Evolutionary conservation across 2,797 vertebrate species (phyloP).

Genomic region (Fratercula arctica): DNA sequence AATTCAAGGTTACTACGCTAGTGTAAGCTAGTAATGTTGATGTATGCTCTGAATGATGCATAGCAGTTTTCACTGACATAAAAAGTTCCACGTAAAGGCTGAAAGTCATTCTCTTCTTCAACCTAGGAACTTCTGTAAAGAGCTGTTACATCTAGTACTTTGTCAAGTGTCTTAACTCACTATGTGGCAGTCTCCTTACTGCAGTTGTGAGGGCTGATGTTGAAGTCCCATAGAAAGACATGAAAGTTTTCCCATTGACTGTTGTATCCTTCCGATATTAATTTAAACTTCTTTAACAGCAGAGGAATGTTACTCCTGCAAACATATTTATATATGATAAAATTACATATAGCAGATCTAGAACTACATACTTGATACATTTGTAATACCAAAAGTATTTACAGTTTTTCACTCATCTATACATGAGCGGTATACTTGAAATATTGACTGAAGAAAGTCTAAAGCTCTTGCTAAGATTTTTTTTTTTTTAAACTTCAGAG

Average conservation of each 20-base stretch:
- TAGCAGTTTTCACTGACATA: not conserved
- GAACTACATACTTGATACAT: not conserved
- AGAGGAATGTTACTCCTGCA: not conserved
- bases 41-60: not conserved
- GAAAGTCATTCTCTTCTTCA: not conserved
- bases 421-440: fast-evolving
- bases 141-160: not conserved
- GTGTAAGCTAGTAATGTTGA: not conserved
- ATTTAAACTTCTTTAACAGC: not conserved
- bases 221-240: not conserved
- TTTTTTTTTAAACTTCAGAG: not conserved
- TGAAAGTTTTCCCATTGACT: not conserved
- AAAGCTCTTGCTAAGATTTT: not conserved
- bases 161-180: not conserved
- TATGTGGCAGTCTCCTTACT: not conserved
- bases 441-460: not conserved
- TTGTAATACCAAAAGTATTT: not conserved
- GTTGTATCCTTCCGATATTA: not conserved
- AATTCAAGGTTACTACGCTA: not conserved
- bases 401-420: not conserved
- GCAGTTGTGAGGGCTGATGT: not conserved
- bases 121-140: not conserved
- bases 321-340: not conserved
- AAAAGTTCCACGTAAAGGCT: not conserved
- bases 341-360: not conserved